phyloP scores from a whole-genome alignment of 2,113 vertebrate species.

The Tenebrosternarchus preto region DNA sequence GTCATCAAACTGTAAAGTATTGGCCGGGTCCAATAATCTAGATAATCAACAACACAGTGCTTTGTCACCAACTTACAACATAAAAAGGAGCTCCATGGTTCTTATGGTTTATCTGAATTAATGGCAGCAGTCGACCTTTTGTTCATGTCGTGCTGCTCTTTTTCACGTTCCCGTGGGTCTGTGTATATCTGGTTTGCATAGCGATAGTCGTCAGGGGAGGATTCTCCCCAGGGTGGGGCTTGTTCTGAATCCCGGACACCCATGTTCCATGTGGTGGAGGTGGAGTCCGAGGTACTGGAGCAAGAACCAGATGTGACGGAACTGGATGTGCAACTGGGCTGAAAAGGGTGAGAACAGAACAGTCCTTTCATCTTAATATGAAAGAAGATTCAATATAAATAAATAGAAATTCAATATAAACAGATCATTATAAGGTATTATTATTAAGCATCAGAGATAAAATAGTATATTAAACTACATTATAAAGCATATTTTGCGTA shows the following conservation, averaged over 20 bases:
- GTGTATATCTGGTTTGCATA: constrained; percentile 78
- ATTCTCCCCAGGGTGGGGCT: constrained; percentile 82
- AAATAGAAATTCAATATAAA: too few relatives aligned
- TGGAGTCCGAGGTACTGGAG: constrained; percentile 91
- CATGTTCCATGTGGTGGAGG: constrained; percentile 81
- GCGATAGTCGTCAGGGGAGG: constrained; percentile 91
- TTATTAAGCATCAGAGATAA: too few relatives aligned
- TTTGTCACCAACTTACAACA: background rate
- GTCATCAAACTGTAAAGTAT: constrained; percentile 93
- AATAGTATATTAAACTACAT: background rate
- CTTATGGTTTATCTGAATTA: background rate
- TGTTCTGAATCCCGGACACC: constrained; percentile 88
- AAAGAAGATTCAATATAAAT: background rate
- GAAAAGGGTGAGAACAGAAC: constrained; percentile 22
- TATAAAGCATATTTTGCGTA: background rate
- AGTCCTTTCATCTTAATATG: background rate
- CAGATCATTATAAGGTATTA: too few relatives aligned
- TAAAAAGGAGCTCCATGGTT: too few relatives aligned
- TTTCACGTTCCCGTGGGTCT: constrained; percentile 88
- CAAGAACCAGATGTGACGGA: constrained; percentile 84
- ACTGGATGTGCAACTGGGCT: constrained; percentile 90
- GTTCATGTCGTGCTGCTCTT: constrained; percentile 95
- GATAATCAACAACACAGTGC: background rate
- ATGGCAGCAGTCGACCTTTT: constrained; percentile 77
- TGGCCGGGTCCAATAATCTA: constrained; percentile 91